Percentiles rank a stretch among this genome's conserved stretches.
phyloP scores from a whole-genome alignment of 2,113 vertebrate species.

The Silurus meridionalis region DNA sequence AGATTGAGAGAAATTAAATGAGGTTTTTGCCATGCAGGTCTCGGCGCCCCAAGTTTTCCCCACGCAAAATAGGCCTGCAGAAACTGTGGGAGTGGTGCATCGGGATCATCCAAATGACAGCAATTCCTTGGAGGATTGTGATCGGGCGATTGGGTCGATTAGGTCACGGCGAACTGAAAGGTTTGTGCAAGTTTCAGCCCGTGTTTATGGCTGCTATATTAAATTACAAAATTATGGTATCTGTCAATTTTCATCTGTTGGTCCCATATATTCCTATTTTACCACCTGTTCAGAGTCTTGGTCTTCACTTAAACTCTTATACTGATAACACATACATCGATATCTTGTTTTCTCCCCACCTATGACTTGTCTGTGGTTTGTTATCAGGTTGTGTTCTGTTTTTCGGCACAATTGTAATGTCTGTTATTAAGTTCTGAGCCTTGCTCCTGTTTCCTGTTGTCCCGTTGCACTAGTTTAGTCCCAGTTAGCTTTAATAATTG shows the following conservation, averaged over 20 bases:
- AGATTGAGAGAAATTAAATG: neutral
- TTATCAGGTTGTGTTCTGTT: neutral
- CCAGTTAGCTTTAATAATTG: too few relatives aligned
- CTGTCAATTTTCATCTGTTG: neutral
- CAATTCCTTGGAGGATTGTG: slow-evolving; percentile 94
- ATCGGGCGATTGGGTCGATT: slow-evolving; percentile 94
- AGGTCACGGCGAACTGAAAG: slow-evolving; percentile 94
- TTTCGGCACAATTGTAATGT: neutral
- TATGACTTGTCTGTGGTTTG: neutral
- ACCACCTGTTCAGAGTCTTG: neutral
- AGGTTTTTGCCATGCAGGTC: slow-evolving; percentile 68
- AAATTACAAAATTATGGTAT: neutral
- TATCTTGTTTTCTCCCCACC: neutral
- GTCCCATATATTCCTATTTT: neutral
- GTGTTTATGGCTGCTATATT: neutral
- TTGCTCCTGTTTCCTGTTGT: neutral
- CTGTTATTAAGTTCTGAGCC: neutral
- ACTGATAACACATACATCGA: too few relatives aligned
- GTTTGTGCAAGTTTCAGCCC: slow-evolving; percentile 59
- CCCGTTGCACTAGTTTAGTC: neutral
- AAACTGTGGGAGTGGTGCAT: slow-evolving; percentile 97
- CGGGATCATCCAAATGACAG: slow-evolving; percentile 94
- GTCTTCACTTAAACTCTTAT: neutral
- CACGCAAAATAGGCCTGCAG: slow-evolving; percentile 91
- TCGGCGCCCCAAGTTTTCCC: slow-evolving; percentile 87